Percentiles rank a stretch among this genome's conserved stretches.
Evolutionary conservation across 2,888 invertebrate genomes (phyloP).

Genomic region (Calliphora vomitoria): DNA sequence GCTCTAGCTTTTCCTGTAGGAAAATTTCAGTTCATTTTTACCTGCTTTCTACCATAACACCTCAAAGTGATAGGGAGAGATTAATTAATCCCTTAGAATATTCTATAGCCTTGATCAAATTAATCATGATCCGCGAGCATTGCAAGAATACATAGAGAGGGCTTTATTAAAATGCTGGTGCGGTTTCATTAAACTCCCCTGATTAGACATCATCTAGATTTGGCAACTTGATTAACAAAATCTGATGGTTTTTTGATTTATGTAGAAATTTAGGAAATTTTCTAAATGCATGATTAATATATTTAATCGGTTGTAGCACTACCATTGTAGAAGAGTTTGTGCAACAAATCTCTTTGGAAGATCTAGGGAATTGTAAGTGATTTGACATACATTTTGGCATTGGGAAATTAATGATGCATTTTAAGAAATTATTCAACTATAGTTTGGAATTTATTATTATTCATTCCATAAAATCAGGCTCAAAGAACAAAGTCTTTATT

Average conservation of each 20-base stretch:
- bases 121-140: not conserved
- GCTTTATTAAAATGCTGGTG: not conserved
- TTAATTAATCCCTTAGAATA: constrained; percentile 12
- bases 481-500: too few relatives aligned
- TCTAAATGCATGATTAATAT: constrained; percentile 7
- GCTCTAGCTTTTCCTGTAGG: constrained; percentile 51
- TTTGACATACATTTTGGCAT: too few relatives aligned
- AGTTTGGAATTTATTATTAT: too few relatives aligned
- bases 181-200: constrained; percentile 12
- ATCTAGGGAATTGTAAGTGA: not conserved
- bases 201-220: constrained; percentile 10
- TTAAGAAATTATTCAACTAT: too few relatives aligned
- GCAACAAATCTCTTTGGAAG: not conserved
- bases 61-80: not conserved
- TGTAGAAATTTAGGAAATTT: not conserved
- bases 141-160: not conserved
- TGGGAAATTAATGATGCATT: too few relatives aligned
- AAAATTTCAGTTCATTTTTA: not conserved
- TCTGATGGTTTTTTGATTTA: constrained; percentile 29
- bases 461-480: too few relatives aligned
- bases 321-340: not conserved
- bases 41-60: not conserved
- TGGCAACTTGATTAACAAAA: not conserved
- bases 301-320: too few relatives aligned
- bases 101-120: constrained; percentile 42